These are phyloP conservation scores for Cassiopea xamachana DNA, from an alignment of 30 jellyfish, hydroid and myxozoan genomes.

Conservation along the genomic window DNA sequence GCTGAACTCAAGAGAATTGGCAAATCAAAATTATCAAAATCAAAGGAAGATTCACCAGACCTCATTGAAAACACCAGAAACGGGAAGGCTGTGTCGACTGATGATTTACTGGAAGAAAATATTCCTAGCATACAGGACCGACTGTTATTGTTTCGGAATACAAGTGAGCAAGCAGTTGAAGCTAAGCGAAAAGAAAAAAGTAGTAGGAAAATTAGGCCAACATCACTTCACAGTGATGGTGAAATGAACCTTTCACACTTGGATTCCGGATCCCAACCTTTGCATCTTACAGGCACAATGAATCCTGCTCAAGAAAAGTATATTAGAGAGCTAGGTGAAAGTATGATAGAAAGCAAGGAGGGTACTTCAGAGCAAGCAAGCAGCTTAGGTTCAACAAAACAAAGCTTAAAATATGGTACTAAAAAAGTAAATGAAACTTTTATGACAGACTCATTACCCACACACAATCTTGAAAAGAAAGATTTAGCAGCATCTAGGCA, in stretches of 20 bases:
- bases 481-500: background rate
- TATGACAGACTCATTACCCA: background rate
- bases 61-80: background rate
- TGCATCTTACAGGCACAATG: background rate
- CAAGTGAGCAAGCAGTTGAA: background rate
- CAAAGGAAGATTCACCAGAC: background rate
- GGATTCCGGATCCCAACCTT: background rate
- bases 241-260: background rate
- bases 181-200: constrained; percentile 11
- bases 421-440: background rate
- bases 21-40: background rate
- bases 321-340: background rate
- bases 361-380: background rate
- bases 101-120: constrained; percentile 15
- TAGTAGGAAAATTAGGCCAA: constrained; percentile 43
- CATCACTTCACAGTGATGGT: constrained; percentile 49
- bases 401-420: background rate
- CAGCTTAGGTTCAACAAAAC: background rate
- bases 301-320: background rate
- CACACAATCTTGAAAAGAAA: background rate
- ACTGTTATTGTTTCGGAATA: constrained; percentile 45
- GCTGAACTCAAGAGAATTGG: background rate
- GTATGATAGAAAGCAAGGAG: background rate
- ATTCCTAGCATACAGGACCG: constrained; percentile 69
- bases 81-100: background rate